phyloP scores from a whole-genome alignment of 1,140 invertebrate species.

The Procambarus virginalis region DNA sequence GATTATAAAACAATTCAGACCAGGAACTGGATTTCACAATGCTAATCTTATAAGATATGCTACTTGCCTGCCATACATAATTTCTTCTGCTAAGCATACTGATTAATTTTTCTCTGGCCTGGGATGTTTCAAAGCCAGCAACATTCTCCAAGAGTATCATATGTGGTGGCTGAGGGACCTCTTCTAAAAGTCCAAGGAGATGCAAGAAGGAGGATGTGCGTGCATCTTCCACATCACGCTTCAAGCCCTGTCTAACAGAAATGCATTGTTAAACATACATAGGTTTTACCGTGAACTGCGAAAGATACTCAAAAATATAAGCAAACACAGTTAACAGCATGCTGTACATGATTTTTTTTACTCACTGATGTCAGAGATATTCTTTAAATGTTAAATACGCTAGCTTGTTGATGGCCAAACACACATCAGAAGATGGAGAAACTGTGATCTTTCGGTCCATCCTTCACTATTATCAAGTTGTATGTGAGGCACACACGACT shows the following conservation, averaged over 20 bases:
- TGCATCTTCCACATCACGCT: slow-evolving; percentile 82
- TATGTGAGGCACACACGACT: no score
- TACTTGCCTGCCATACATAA: slow-evolving; percentile 62
- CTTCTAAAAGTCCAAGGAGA: slow-evolving; percentile 79
- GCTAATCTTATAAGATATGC: not conserved
- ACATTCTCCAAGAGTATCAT: slow-evolving; percentile 96
- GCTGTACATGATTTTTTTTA: no score
- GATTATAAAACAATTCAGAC: not conserved
- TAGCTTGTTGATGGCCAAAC: no score
- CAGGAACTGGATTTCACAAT: not conserved
- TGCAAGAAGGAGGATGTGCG: slow-evolving; percentile 83
- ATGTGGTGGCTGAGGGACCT: slow-evolving; percentile 79
- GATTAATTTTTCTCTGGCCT: slow-evolving; percentile 82
- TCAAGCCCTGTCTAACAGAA: slow-evolving; percentile 74
- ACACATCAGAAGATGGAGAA: no score
- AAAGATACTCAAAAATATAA: not conserved
- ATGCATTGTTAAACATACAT: not conserved
- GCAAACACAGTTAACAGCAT: not conserved
- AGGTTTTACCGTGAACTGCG: no score
- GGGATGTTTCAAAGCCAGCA: slow-evolving; percentile 91
- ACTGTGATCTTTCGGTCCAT: no score
- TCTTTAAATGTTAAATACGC: no score
- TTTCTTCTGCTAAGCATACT: slow-evolving; percentile 79
- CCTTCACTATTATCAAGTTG: no score
- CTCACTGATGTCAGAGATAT: no score